A percentile compares a stretch with the other conserved stretches of the same genome.
phyloP scores from a whole-genome alignment of 2,113 vertebrate species.

The Bagarius yarrelli region DNA sequence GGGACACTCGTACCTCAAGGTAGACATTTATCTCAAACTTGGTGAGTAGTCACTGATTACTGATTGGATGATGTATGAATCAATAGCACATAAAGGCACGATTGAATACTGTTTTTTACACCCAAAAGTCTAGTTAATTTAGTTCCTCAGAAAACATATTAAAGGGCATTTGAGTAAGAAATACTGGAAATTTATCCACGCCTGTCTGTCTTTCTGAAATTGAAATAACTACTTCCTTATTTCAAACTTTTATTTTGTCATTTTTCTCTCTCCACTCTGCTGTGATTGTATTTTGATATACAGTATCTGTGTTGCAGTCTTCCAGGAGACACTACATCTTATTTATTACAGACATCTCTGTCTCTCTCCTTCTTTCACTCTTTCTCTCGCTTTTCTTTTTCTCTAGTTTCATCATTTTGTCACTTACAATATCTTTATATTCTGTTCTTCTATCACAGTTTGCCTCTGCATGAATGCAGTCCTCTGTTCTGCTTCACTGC shows the following conservation, averaged over 20 bases:
- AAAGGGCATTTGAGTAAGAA: not conserved
- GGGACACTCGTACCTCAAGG: no score
- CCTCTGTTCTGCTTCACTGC: slow-evolving; percentile 60
- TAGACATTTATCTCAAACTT: not conserved
- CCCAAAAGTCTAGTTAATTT: slow-evolving; percentile 28
- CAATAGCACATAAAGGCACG: slow-evolving; percentile 29
- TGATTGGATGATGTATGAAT: slow-evolving; percentile 32
- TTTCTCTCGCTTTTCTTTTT: no score
- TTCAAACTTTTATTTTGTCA: not conserved
- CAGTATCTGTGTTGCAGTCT: not conserved
- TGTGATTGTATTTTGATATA: not conserved
- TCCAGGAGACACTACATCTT: not conserved
- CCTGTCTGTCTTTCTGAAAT: not conserved
- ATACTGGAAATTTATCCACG: not conserved
- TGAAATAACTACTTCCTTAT: not conserved
- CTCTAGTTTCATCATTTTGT: not conserved
- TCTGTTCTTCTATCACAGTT: slow-evolving; percentile 17
- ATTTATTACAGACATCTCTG: slow-evolving; percentile 4
- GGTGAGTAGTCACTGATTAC: slow-evolving; percentile 5
- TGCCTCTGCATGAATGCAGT: slow-evolving; percentile 3
- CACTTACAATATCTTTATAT: not conserved
- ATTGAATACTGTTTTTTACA: slow-evolving; percentile 16
- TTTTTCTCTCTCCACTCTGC: not conserved
- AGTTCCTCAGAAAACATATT: not conserved
- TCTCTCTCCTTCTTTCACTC: not conserved